These are phyloP conservation scores for Molossus molossus DNA, from an alignment of 2,797 vertebrate genomes.

Conservation along the genomic window DNA sequence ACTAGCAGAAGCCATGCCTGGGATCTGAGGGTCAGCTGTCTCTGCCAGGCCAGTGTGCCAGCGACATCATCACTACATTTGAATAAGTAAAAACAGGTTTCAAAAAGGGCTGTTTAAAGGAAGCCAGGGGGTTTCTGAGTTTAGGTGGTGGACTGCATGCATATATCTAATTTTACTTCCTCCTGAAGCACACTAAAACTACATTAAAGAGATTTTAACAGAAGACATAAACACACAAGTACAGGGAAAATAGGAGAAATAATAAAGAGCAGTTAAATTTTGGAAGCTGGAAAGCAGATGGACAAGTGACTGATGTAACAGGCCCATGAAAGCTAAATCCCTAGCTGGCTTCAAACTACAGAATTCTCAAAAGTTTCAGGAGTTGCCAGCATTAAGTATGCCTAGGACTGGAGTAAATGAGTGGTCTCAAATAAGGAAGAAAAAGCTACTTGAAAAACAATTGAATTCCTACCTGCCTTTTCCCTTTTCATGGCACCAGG, in stretches of 20 bases:
- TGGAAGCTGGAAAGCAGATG: constrained; percentile 38
- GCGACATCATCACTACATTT: neutral
- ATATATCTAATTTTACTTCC: constrained; percentile 7
- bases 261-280: neutral
- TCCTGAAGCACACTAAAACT: neutral
- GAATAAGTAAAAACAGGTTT: neutral
- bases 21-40: constrained; percentile 11
- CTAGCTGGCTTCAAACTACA: neutral
- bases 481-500: neutral
- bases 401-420: neutral
- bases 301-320: neutral
- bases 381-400: neutral
- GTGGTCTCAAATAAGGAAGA: neutral
- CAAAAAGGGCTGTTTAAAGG: constrained; percentile 13
- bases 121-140: neutral
- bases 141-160: neutral
- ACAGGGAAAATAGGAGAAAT: neutral
- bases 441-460: neutral
- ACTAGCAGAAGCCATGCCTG: neutral
- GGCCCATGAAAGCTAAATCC: neutral
- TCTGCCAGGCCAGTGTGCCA: neutral
- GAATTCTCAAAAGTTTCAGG: constrained; percentile 19
- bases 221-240: neutral
- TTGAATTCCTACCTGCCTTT: neutral
- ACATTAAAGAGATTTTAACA: constrained; percentile 20